Evolutionary conservation across 30 jellyfish, hydroid and myxozoan species (phyloP).

Genomic region (Turritopsis rubra): DNA sequence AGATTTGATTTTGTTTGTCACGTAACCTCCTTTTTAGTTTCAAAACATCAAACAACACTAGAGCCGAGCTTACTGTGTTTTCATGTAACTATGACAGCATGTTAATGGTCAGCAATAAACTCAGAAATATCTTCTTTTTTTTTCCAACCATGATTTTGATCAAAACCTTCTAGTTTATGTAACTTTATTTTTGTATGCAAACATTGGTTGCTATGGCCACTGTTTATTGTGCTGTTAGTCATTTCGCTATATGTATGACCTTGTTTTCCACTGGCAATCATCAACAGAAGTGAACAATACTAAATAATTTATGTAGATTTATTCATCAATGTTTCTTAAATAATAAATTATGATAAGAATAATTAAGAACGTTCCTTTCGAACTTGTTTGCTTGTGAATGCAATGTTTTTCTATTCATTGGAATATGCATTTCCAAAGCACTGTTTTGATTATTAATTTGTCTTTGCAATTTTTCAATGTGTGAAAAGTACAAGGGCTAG

Average conservation of each 20-base stretch:
- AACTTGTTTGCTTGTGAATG: not conserved
- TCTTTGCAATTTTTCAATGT: no score
- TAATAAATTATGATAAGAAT: not conserved
- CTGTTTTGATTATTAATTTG: no score
- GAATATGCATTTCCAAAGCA: no score
- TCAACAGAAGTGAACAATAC: not conserved
- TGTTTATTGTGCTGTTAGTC: not conserved
- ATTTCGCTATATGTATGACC: not conserved
- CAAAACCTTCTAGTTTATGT: not conserved
- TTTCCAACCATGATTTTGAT: no score
- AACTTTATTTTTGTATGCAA: not conserved
- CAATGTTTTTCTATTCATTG: not conserved
- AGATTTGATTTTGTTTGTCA: not conserved
- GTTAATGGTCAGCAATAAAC: not conserved
- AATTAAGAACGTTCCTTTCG: not conserved
- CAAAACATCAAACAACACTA: not conserved
- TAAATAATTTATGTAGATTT: no score
- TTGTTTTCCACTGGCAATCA: not conserved
- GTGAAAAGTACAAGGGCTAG: no score
- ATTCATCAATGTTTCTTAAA: not conserved
- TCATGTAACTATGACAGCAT: not conserved
- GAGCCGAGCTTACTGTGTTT: no score
- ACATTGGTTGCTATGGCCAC: not conserved
- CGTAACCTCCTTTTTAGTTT: not conserved
- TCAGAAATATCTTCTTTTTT: no score